A percentile compares a stretch with the other conserved stretches of the same genome.
phyloP scores from a whole-genome alignment of 2,797 vertebrate genomes.

The Scyliorhinus canicula region DNA sequence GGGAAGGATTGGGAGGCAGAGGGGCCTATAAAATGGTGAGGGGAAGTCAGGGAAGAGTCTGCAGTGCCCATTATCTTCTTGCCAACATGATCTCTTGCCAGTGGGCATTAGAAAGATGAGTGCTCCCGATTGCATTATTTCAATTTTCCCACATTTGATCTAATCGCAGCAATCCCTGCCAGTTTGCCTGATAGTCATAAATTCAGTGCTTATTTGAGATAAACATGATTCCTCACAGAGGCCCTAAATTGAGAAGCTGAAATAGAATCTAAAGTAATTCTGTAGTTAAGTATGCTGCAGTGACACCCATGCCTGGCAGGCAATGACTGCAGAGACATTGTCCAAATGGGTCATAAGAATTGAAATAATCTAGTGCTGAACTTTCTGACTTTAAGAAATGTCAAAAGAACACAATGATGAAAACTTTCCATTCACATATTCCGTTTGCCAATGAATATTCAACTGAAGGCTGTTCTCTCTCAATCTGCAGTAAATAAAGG shows the following conservation, averaged over 20 bases:
- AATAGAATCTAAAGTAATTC: neutral
- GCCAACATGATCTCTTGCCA: no score
- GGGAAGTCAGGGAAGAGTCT: no score
- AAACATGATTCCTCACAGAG: neutral
- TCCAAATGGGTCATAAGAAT: neutral
- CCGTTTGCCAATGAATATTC: neutral
- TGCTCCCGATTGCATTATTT: neutral
- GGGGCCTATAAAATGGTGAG: no score
- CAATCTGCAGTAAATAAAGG: neutral
- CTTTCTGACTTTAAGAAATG: neutral
- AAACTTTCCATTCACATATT: neutral
- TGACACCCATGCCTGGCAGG: neutral
- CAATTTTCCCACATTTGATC: neutral
- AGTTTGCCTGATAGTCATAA: neutral
- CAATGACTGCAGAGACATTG: neutral
- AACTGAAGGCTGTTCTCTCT: neutral
- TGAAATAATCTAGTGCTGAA: neutral
- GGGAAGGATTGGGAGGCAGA: no score
- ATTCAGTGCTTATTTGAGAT: neutral
- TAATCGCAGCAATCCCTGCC: neutral
- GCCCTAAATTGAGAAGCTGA: neutral
- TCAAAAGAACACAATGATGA: neutral
- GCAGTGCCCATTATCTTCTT: no score
- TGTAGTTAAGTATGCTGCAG: neutral
- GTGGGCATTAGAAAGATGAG: neutral